Conservation (phyloP, 2,888 invertebrate species). For the Sarcophaga variegata region DNA sequence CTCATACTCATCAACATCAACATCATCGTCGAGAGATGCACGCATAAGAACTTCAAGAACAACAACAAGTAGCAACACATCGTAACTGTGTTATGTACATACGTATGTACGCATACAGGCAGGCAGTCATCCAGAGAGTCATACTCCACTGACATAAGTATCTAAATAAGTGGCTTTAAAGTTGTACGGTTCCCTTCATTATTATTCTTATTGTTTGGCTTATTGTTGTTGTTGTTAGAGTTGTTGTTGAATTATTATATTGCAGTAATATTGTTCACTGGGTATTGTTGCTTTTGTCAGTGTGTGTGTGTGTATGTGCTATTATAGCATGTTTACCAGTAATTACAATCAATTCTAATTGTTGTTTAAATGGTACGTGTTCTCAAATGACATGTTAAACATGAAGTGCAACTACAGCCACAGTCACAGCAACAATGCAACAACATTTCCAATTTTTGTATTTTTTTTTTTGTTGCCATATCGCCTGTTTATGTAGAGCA, state of each 20-base stretch:
- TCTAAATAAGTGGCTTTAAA: slow-evolving; percentile 37
- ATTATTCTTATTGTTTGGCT: neutral
- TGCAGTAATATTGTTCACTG: slow-evolving; percentile 9
- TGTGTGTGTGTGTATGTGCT: slow-evolving; percentile 29
- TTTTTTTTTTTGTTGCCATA: neutral
- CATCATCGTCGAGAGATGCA: neutral
- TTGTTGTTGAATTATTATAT: slow-evolving; percentile 15
- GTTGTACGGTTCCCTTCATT: neutral
- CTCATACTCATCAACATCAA: slow-evolving; percentile 7
- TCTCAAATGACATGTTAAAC: slow-evolving; percentile 73
- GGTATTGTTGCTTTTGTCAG: slow-evolving; percentile 33
- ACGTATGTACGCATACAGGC: neutral
- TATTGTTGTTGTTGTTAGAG: slow-evolving; percentile 31
- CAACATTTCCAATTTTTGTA: slow-evolving; percentile 14
- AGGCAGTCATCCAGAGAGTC: neutral
- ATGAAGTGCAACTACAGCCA: slow-evolving; percentile 71
- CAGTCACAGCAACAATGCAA: slow-evolving; percentile 62
- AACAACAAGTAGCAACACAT: slow-evolving; percentile 4
- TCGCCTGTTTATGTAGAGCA: slow-evolving; percentile 22
- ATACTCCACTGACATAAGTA: neutral
- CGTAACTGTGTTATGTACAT: neutral
- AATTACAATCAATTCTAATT: slow-evolving; percentile 80
- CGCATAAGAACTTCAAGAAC: slow-evolving; percentile 10
- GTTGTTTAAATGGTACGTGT: slow-evolving; percentile 75
- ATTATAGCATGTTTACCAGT: slow-evolving; percentile 72